Conservation (phyloP, 2,113 vertebrate species). For the Lota lota region DNA sequence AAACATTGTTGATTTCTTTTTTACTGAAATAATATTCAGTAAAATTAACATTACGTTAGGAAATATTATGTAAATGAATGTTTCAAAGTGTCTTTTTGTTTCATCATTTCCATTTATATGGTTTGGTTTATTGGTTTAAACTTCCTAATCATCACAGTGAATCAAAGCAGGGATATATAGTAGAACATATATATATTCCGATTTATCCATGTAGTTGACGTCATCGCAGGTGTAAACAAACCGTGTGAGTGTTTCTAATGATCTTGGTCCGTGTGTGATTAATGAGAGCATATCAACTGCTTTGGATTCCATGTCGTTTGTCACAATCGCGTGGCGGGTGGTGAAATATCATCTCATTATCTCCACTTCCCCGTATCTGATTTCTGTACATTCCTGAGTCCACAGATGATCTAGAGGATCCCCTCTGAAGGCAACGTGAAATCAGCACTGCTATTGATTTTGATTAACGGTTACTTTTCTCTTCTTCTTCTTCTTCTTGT, state of each 20-base stretch:
- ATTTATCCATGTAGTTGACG: conserved; percentile 36
- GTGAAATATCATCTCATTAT: conserved; percentile 68
- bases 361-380: conserved; percentile 57
- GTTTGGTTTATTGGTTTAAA: too few species aligned
- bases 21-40: too few species aligned
- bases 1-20: too few species aligned
- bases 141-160: too few species aligned
- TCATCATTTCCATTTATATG: too few species aligned
- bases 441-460: conserved; percentile 2
- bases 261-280: conserved; percentile 52
- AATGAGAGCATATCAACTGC: conserved; percentile 64
- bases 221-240: conserved; percentile 17
- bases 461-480: not conserved
- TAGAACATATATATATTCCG: not conserved
- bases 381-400: conserved; percentile 50
- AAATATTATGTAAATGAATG: too few species aligned
- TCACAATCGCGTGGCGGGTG: conserved; percentile 44
- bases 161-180: not conserved
- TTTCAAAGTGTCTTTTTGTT: too few species aligned
- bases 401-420: conserved; percentile 48
- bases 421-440: conserved; percentile 23
- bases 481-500: conserved; percentile 23
- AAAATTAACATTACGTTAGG: too few species aligned
- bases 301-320: conserved; percentile 61
- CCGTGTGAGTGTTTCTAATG: not conserved